phyloP scores from a whole-genome alignment of 2,888 invertebrate genomes.

The Notocelia uddmanniana region DNA sequence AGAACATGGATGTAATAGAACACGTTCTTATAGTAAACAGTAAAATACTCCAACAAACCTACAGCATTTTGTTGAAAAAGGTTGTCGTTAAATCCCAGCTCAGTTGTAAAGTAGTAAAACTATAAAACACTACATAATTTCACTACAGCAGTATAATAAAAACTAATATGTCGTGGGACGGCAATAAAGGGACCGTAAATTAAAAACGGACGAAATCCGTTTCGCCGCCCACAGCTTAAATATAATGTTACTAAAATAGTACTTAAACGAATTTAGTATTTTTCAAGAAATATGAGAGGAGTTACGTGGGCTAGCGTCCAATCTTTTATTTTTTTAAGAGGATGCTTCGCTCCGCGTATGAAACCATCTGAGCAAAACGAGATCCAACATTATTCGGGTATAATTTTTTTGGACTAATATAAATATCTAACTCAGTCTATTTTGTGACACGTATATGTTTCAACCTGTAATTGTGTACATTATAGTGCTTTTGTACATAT shows the following conservation, averaged over 20 bases:
- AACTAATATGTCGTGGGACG: not conserved
- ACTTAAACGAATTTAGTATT: constrained; percentile 11
- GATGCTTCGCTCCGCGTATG: no score
- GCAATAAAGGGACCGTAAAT: constrained; percentile 18
- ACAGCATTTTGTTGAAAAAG: not conserved
- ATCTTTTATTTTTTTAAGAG: not conserved
- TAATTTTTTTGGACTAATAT: no score
- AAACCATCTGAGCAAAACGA: no score
- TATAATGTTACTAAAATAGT: constrained; percentile 1
- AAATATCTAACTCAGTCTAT: no score
- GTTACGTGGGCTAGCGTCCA: not conserved
- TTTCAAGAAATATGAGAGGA: not conserved
- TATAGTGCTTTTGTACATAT: no score
- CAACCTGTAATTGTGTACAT: no score
- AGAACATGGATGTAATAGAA: no score
- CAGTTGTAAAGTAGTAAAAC: constrained; percentile 8
- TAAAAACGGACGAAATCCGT: constrained; percentile 1
- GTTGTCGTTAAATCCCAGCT: constrained; percentile 7
- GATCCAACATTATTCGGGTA: no score
- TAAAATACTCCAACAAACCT: not conserved
- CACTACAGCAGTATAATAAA: constrained; percentile 12
- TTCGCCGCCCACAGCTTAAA: not conserved
- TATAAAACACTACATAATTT: not conserved
- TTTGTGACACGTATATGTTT: no score
- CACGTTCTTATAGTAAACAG: no score